Evolutionary conservation across 2,113 vertebrate species (phyloP).

Genomic region (Halichoerus grypus): DNA sequence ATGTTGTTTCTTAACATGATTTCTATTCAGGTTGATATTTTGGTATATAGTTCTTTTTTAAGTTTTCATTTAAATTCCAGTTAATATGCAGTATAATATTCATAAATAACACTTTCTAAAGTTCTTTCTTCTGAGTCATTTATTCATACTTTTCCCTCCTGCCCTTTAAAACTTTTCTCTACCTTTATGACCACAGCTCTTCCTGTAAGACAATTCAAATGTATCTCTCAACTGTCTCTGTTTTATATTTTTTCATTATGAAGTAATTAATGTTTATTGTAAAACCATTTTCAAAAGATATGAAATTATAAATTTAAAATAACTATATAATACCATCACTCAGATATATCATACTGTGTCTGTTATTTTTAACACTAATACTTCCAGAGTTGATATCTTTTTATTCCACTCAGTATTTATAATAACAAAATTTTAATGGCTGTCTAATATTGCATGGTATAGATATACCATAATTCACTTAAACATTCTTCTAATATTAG

Average conservation of each 20-base stretch:
- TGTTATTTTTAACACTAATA: constrained; percentile 34
- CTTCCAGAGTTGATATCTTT: not conserved
- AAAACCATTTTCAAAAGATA: constrained; percentile 31
- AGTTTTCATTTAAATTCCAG: not conserved
- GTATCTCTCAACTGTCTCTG: not conserved
- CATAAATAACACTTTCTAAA: not conserved
- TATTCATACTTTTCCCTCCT: not conserved
- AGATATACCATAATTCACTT: not conserved
- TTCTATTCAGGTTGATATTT: not conserved
- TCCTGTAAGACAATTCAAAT: not conserved
- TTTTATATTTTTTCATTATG: not conserved
- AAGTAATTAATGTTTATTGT: constrained; percentile 19
- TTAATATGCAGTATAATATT: not conserved
- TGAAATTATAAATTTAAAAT: constrained; percentile 39
- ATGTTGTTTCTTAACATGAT: not conserved
- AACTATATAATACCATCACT: not conserved
- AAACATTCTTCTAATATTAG: not conserved
- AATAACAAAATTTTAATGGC: not conserved
- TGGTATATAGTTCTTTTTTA: not conserved
- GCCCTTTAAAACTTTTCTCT: not conserved
- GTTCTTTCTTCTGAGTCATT: not conserved
- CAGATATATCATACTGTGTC: not conserved
- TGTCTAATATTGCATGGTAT: not conserved
- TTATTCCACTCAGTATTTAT: not conserved
- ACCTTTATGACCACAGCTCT: not conserved